A percentile compares a stretch with the other conserved stretches of the same genome.
Conservation (phyloP, 2,888 invertebrate genomes). For the Cryptosula pallasiana region DNA sequence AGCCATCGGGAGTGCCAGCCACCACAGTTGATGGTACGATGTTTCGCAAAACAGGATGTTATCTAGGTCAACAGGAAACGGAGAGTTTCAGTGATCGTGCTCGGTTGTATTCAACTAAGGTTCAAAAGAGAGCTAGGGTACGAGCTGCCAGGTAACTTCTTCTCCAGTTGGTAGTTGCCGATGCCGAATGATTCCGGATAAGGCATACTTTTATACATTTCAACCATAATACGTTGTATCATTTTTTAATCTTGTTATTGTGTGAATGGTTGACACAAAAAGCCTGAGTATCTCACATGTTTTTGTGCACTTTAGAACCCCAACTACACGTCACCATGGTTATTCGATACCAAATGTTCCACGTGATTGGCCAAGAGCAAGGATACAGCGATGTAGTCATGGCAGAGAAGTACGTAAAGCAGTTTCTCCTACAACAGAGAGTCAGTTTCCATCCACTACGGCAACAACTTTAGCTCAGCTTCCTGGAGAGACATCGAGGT, state of each 20-base stretch:
- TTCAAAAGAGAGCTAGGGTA: no score
- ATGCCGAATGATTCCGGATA: no score
- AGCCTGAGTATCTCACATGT: no score
- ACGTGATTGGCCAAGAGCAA: background rate
- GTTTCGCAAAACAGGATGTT: background rate
- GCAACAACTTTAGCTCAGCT: background rate
- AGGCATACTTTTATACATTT: no score
- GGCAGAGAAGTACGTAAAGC: no score
- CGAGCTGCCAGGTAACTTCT: no score
- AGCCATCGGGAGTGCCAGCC: background rate
- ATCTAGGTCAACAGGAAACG: background rate
- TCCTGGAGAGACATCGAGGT: background rate
- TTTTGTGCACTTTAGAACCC: no score
- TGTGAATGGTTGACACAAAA: no score
- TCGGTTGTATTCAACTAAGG: background rate
- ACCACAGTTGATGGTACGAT: constrained; percentile 8
- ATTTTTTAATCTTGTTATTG: no score
- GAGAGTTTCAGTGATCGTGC: background rate
- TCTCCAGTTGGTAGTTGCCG: no score
- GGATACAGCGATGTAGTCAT: background rate
- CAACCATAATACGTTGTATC: no score
- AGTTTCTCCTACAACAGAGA: no score
- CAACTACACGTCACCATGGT: background rate
- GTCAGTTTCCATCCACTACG: background rate
- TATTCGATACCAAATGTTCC: background rate